Base-by-base conservation (phyloP, 2,888 invertebrate genomes). In the Papilio elwesi region DNA sequence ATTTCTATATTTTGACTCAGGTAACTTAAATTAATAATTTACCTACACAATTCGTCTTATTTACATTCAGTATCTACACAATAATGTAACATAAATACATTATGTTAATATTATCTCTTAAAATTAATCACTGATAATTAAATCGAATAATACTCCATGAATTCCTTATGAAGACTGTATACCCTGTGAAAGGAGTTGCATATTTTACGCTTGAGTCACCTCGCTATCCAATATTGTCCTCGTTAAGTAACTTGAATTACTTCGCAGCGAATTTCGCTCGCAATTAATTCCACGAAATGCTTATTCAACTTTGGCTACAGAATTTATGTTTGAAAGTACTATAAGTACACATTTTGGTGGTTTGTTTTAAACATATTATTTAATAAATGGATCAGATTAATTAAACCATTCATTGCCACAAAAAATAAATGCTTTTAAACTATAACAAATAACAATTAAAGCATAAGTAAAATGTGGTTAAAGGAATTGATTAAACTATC, bases 171-270 rank as follows among this genome's bases (percentile, higher is more conserved):
- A 57, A 73, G 52, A 59, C 11, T 47, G 15, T 57, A 26, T 26
- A 49, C 52, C 38, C 59, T 66, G 69, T 73, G 66, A 70, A 73
- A 73, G 69, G 73, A 62, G 12, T 49, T 26, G 66, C 69, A 73
- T 73, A 70, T 69, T 73, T 73, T 65, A 51, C 51, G 73, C 73
- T 73, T 73, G 73, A 73, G 66, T 73, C 69, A 73, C 73, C 63
- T 15, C 49, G 36, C 12, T 51, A 52, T 47, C 38, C 16, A 66
- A 70, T 65, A 51, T 62, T 66, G 48, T 66, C 59, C 57, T 51
- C 26, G 64, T 53, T 52, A 63, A 68, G 15, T 52, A 63, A 53
- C 26, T 10, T 48, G 53, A 13, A 59, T 59, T 43, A 16, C 10
- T 64, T 36, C 49, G 47, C n/a, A 47, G 11, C 48, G n/a, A 13